Evolutionary conservation across 1,140 invertebrate species (phyloP).

Genomic region (Pseudobourletiella spinata): DNA sequence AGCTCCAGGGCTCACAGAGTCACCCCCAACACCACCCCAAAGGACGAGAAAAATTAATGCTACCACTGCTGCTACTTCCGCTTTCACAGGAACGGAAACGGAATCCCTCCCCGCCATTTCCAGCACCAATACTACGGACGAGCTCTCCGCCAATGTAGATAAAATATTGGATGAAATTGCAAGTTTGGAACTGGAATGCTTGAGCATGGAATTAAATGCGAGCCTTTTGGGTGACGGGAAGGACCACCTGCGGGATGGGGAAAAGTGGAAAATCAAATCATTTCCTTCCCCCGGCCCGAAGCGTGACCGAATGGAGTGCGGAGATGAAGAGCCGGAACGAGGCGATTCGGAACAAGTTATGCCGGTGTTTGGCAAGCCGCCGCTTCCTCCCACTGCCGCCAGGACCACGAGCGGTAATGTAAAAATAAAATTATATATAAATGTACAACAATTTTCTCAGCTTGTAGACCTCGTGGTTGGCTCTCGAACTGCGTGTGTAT

Average conservation of each 20-base stretch:
- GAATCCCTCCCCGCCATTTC: neutral
- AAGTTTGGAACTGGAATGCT: slow-evolving; percentile 9
- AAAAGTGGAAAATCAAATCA: neutral
- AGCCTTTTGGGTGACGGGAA: neutral
- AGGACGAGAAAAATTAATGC: neutral
- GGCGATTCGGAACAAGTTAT: neutral
- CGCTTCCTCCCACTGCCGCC: slow-evolving; percentile 9
- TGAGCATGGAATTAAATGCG: neutral
- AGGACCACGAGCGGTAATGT: neutral
- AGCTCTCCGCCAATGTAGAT: slow-evolving; percentile 21
- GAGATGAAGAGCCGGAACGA: neutral
- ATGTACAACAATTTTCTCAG: too few relatives aligned
- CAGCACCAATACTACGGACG: neutral
- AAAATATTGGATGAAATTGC: slow-evolving; percentile 20
- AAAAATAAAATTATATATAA: neutral
- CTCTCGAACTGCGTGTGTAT: too few relatives aligned
- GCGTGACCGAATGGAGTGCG: neutral
- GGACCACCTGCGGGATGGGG: neutral
- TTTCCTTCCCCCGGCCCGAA: neutral
- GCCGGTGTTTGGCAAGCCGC: slow-evolving; percentile 12
- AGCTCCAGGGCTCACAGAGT: neutral
- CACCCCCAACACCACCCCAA: neutral
- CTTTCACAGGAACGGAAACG: neutral
- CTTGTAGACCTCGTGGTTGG: too few relatives aligned
- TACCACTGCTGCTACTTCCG: too few relatives aligned